Evolutionary conservation across 1,140 invertebrate genomes (phyloP).

Genomic region (Dreissena polymorpha): DNA sequence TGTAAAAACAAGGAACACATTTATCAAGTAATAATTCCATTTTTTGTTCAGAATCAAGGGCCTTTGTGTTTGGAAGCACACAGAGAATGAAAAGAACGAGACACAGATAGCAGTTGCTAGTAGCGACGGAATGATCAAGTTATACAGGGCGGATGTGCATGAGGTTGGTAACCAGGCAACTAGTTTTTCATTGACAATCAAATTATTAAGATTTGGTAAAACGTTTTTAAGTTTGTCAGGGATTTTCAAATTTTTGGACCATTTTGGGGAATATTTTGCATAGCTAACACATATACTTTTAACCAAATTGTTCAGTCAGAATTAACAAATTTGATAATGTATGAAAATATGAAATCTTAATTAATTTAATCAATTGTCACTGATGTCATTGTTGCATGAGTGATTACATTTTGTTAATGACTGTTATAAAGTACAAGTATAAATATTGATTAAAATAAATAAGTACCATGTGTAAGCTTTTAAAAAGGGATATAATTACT

Average conservation of each 20-base stretch:
- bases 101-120: conserved; percentile 82
- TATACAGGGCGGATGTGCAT: conserved; percentile 83
- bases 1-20: neutral
- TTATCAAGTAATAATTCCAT: neutral
- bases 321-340: too few species aligned
- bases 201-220: neutral
- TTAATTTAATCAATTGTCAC: too few species aligned
- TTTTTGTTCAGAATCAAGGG: conserved; percentile 43
- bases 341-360: too few species aligned
- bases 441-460: too few species aligned
- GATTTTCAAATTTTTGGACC: too few species aligned
- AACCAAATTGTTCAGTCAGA: too few species aligned
- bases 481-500: too few species aligned
- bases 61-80: conserved; percentile 28
- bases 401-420: too few species aligned
- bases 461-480: too few species aligned
- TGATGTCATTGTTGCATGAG: too few species aligned
- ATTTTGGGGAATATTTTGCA: neutral
- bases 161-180: conserved; percentile 50
- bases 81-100: neutral
- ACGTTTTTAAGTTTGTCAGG: too few species aligned
- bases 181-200: neutral
- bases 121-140: conserved; percentile 89
- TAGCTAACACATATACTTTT: neutral
- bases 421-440: too few species aligned